Base-by-base conservation (phyloP, 2,113 vertebrate species). In the Gadus macrocephalus region DNA sequence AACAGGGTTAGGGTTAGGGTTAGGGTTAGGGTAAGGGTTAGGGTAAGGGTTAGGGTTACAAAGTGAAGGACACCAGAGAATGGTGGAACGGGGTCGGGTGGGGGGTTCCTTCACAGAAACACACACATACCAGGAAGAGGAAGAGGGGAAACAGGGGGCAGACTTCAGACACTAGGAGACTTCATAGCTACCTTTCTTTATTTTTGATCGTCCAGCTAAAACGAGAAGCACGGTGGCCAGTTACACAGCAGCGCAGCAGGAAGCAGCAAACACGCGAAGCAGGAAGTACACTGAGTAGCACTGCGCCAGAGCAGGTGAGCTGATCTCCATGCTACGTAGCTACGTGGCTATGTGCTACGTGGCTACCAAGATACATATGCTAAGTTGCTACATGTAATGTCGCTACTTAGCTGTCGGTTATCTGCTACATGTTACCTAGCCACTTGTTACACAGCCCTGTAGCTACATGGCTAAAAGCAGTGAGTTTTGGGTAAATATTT, bases 171-270 rank as follows among this genome's bases (percentile, higher is more conserved):
- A 12, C 8, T 49, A 14, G 42, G 42, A 49, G 42, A 49, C 42
- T 49, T 49, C 72, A 84, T 63, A 79, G 76, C 86, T 92, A 93
- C 91, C 92, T 92, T 85, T 92, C 78, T 87, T 86, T 87, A 90
- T 90, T 88, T 87, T 91, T 74, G 86, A 81, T 73, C 80, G 88
- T 91, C 90, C 90, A 85, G 90, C 91, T 93, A 90, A 89, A 93
- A 93, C 86, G 91, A 89, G 86, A 88, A 91, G 86, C 80, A 90
- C 66, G 85, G 62, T 78, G 76, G 87, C 25, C 83, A 20, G 84
- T 88, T 84, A 88, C 82, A 83, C 59, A 59, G 27, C 28, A 75
- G 64, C 58, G 71, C 70, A 79, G 72, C 69, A 53, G 14, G 62
- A 77, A 64, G 58, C 31, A 15, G 80, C 16, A 63, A 77, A 75